Conservation (phyloP, 2,113 vertebrate species). For the Esox niger region DNA sequence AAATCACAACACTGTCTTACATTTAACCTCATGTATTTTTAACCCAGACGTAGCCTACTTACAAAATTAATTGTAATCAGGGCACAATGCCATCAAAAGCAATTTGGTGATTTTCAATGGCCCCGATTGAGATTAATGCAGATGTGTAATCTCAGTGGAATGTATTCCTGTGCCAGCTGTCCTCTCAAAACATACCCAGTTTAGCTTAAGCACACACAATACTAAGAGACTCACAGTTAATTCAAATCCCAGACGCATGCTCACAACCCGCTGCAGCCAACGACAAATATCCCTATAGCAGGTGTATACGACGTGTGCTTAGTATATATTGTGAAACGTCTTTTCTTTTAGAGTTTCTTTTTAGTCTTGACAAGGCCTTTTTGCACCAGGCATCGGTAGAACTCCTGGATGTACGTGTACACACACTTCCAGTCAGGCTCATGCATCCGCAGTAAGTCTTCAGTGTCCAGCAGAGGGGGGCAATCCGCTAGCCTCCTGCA, state of each 20-base stretch:
- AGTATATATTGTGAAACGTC: conserved; percentile 1
- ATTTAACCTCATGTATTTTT: no score
- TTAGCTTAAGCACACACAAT: conserved; percentile 32
- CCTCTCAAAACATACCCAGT: conserved; percentile 33
- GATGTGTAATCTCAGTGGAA: conserved; percentile 70
- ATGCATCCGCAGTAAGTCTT: conserved; percentile 94
- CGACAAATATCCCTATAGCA: neutral
- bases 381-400: conserved; percentile 97
- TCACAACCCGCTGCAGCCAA: neutral
- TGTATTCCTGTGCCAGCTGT: conserved; percentile 55
- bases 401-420: conserved; percentile 99
- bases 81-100: conserved; percentile 47
- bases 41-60: no score
- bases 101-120: conserved; percentile 41
- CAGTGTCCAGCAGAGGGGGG: conserved; percentile 92
- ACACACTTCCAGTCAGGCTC: conserved; percentile 99
- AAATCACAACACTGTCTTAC: neutral
- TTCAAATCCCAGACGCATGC: conserved; percentile 18
- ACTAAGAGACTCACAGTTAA: neutral
- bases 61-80: neutral
- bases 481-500: conserved; percentile 92
- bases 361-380: conserved; percentile 99
- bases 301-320: neutral
- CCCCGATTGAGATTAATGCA: conserved; percentile 59
- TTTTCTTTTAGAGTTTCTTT: conserved; percentile 66